Evolutionary conservation across 1,140 invertebrate species (phyloP), one percentile per base, ranked within the genome.

Genomic region (Temnothorax nylanderi): DNA sequence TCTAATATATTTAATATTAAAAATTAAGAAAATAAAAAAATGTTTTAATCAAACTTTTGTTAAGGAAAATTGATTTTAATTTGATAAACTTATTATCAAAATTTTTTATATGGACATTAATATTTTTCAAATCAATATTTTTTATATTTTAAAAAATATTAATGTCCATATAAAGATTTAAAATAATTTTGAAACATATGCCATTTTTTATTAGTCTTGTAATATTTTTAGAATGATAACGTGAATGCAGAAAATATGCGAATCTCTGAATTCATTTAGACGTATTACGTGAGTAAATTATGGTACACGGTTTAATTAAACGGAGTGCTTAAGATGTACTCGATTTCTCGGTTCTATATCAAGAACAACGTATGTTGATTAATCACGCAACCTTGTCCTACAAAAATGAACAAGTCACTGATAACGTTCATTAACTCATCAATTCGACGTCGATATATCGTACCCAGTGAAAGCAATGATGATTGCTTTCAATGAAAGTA

Each of bases 291-390:
- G n/a, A 37, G 21, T 16, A 26, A 75, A 58, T 80, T 44, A 47
- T 44, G 34, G 13, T 44, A 71, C 0, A 10, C 34, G 2, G 5
- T 44, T 58, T 84, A 77, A 89, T 88, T 89, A 88, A 60, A 47
- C 3, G 5, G 16, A 74, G 81, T 85, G 44, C 65, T 16, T n/a
- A 58, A 58, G 13, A 41, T 5, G 3, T 49, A 11, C 3, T 56
- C 37, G 37, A 26, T 21, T 26, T 32, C 49, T 44, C 32, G 16
- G n/a, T 67, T 18, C 34, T 34, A 77, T 44, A 85, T 84, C 37
- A 77, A 8, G 51, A 64, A 51, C 54, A 51, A 26, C 3, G 6
- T 41, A 8, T 65, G 11, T 51, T 26, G 81, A 88, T 80, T 86
- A 80, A 89, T 67, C 11, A 34, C 18, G 2, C 13, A 44, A 44